These are phyloP conservation scores for Zaprionus camerounensis DNA, from an alignment of 1,140 invertebrate genomes.

Conservation along the genomic window DNA sequence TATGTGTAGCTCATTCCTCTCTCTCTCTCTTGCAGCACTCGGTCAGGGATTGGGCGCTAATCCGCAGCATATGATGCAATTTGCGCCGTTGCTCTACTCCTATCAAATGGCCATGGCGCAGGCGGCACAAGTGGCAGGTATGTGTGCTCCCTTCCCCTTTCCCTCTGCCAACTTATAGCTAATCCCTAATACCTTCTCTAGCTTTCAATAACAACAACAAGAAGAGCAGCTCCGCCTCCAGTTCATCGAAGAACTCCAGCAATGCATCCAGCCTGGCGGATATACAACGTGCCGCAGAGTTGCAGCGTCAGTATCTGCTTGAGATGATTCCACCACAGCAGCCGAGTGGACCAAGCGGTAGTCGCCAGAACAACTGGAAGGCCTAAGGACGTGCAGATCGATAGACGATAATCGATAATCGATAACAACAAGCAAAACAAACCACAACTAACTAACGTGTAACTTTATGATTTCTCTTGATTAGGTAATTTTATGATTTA, in stretches of 20 bases:
- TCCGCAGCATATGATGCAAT: constrained; percentile 93
- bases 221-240: constrained; percentile 75
- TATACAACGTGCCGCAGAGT: constrained; percentile 92
- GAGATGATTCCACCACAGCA: constrained; percentile 96
- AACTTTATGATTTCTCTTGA: constrained; percentile 66
- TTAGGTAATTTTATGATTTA: constrained; percentile 81
- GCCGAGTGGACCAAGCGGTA: constrained; percentile 75
- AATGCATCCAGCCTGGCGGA: constrained; percentile 88
- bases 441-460: constrained; percentile 51
- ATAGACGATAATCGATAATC: constrained; percentile 12
- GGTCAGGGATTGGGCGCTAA: constrained; percentile 84
- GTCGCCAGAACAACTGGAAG: constrained; percentile 84
- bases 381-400: constrained; percentile 58
- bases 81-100: constrained; percentile 93
- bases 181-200: constrained; percentile 13
- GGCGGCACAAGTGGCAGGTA: constrained; percentile 87
- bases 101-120: constrained; percentile 94
- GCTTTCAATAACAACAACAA: constrained; percentile 80
- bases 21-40: constrained; percentile 51
- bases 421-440: constrained; percentile 32
- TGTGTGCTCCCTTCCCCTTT: constrained; percentile 17
- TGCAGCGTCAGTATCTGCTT: constrained; percentile 97
- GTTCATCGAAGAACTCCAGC: constrained; percentile 83
- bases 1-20: not conserved
- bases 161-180: not conserved